These are phyloP conservation scores for Elanus axillaris DNA, from an alignment of 2,113 vertebrate genomes.

Conservation along the genomic window DNA sequence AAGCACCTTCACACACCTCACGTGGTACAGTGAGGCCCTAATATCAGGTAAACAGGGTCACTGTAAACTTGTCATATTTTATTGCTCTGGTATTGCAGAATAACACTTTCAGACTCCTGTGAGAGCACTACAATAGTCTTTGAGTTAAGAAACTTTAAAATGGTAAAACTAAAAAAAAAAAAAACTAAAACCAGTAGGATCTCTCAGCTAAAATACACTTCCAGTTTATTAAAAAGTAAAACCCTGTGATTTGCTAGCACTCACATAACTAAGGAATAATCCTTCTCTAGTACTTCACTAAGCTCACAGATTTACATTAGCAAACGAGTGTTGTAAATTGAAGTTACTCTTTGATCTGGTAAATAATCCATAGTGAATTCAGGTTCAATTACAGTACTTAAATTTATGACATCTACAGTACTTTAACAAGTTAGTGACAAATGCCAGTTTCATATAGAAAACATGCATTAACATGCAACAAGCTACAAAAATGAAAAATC, in stretches of 20 bases:
- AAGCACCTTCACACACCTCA: background rate
- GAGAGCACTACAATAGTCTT: background rate
- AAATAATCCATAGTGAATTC: conserved; percentile 66
- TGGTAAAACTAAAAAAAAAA: background rate
- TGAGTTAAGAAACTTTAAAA: background rate
- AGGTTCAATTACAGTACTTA: conserved; percentile 62
- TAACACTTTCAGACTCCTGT: background rate
- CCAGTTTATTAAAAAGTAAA: background rate
- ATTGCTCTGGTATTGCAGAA: background rate
- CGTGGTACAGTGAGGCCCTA: background rate
- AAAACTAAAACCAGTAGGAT: background rate
- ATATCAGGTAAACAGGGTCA: background rate
- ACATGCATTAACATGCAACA: background rate
- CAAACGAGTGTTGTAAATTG: conserved; percentile 52
- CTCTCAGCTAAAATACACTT: background rate
- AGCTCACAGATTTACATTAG: conserved; percentile 46
- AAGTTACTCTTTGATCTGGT: conserved; percentile 69
- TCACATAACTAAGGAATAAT: conserved; percentile 58
- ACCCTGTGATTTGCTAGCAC: conserved; percentile 7
- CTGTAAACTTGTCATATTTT: background rate
- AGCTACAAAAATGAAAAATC: background rate
- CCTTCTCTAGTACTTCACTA: conserved; percentile 38
- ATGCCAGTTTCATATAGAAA: conserved; percentile 29
- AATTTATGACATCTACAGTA: conserved; percentile 56
- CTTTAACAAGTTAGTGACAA: conserved; percentile 55